Base-by-base conservation (phyloP, 2,797 vertebrate genomes). In the Pogoniulus pusillus region DNA sequence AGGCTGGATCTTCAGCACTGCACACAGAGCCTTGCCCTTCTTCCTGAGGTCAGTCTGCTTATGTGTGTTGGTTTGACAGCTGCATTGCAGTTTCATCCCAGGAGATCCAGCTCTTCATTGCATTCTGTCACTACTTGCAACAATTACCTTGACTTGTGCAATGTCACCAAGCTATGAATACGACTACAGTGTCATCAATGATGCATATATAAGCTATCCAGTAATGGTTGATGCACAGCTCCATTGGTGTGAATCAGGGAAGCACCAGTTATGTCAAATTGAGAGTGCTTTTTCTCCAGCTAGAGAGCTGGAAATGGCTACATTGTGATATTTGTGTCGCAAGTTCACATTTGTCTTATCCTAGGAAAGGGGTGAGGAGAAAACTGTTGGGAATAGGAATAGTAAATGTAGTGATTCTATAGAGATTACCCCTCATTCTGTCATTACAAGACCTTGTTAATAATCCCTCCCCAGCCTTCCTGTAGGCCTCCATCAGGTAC, bases 31-130 rank as follows among this genome's bases (percentile, higher is more conserved):
- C 34, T 19, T 58, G 51, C n/a, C n/a, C 11, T 74, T 12, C 7
- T 39, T 71, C 47, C 37, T 1, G 7, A 1, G 0, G 2, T 39
- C 8, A 0, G 0, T 59, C 17, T 4, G 32, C 11, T 16, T 2
- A 1, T 9, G 4, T 20, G 23, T 20, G 27, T 10, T 69, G 53
- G n/a, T 53, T 58, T 86, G 71, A 8, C 26, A 72, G 26, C 29
- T 72, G 18, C 45, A 4, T 6, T 57, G 20, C 39, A 35, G 6
- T 29, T 51, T 53, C 19, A 11, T 64, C 19, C 39, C 6, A 11
- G 23, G 10, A 12, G 4, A 5, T 75, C 32, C 29, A 4, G 11
- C 10, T 49, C 59, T 29, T 12, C 2, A 1, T 41, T 77, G 54
- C 27, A 34, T 24, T 81, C 29, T 51, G 43, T 58, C 27, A 71